phyloP scores from a whole-genome alignment of 2,113 vertebrate genomes.

The Cisticola juncidis region DNA sequence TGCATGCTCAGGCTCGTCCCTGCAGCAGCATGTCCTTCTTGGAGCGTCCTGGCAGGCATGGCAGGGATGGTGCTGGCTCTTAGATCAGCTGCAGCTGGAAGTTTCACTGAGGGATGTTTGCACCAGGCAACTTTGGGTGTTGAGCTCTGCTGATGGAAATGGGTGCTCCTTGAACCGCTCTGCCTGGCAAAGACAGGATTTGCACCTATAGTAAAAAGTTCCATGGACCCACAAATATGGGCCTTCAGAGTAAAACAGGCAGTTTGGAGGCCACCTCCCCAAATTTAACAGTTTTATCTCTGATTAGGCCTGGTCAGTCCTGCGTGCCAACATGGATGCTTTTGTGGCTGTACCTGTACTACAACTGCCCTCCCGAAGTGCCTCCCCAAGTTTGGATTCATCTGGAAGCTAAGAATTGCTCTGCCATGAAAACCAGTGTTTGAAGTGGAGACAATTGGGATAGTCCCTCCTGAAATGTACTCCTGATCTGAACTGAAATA shows the following conservation, averaged over 20 bases:
- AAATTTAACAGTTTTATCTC: neutral
- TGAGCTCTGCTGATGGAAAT: neutral
- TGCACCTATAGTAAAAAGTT: fast-evolving
- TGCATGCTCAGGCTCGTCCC: neutral
- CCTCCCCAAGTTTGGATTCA: neutral
- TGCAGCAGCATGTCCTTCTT: neutral
- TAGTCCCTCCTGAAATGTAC: neutral
- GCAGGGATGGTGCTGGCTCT: neutral
- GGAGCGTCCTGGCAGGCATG: fast-evolving
- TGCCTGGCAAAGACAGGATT: neutral
- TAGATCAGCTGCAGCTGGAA: neutral
- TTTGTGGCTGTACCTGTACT: neutral
- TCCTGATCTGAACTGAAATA: neutral
- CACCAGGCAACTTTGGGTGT: neutral
- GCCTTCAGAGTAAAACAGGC: neutral
- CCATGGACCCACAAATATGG: fast-evolving
- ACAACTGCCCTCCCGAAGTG: neutral
- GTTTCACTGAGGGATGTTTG: neutral
- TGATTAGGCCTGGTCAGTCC: neutral
- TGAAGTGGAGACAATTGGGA: neutral
- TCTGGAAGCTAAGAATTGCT: neutral
- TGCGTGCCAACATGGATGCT: fast-evolving
- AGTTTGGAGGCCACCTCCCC: neutral
- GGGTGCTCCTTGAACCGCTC: neutral
- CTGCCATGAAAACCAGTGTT: neutral